A percentile compares a stretch with the other conserved stretches of the same genome.
Conservation (phyloP, 2,113 vertebrate species). For the Crotalus helleri region DNA sequence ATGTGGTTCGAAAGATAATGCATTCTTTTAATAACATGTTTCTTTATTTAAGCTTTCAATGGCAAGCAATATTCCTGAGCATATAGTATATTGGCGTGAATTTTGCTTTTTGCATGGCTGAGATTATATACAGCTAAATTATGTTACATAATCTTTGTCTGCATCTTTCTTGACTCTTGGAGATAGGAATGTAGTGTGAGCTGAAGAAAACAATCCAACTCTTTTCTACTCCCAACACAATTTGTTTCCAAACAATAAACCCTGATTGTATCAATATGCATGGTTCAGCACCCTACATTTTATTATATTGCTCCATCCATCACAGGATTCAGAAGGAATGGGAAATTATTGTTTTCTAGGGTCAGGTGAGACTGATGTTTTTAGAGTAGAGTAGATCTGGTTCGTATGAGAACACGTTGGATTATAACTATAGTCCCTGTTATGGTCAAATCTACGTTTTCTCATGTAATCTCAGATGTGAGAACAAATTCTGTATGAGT, state of each 20-base stretch:
- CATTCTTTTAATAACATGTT: slow-evolving; percentile 8
- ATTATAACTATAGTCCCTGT: not conserved
- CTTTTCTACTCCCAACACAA: not conserved
- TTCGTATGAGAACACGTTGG: not conserved
- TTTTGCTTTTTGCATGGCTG: not conserved
- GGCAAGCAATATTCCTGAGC: slow-evolving; percentile 1
- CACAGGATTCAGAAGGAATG: not conserved
- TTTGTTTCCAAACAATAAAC: not conserved
- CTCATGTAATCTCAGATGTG: not conserved
- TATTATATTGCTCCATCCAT: not conserved
- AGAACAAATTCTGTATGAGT: not conserved
- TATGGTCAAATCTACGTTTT: not conserved
- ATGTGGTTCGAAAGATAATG: not conserved
- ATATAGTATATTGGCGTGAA: not conserved
- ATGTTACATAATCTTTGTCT: not conserved
- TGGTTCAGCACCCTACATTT: not conserved
- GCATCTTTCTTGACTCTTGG: not conserved
- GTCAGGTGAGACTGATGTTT: not conserved
- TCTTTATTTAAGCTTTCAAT: not conserved
- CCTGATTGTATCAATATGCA: not conserved
- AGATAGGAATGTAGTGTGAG: not conserved
- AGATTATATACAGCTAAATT: not conserved
- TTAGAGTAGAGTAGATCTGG: not conserved
- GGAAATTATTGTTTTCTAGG: not conserved
- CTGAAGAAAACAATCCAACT: not conserved